Evolutionary conservation across 2,113 vertebrate species (phyloP).

Genomic region (Arvicanthis niloticus): DNA sequence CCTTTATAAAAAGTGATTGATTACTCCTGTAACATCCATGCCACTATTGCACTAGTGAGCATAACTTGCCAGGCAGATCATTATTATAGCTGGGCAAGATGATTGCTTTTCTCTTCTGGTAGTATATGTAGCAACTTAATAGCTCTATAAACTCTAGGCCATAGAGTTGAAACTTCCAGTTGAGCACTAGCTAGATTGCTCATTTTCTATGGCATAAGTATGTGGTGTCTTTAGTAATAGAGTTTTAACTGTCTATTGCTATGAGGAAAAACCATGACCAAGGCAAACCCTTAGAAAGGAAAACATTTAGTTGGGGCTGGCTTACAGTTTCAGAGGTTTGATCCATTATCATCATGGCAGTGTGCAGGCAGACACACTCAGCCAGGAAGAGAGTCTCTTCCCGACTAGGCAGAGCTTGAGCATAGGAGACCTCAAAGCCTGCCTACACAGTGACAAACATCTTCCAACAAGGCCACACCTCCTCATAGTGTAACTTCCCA

Average conservation of each 20-base stretch:
- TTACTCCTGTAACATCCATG: neutral
- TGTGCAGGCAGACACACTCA: too few species aligned
- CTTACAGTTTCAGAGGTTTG: too few species aligned
- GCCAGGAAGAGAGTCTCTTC: too few species aligned
- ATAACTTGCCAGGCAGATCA: neutral
- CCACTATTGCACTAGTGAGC: neutral
- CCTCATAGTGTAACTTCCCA: too few species aligned
- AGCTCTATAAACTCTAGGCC: neutral
- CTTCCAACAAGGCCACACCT: too few species aligned
- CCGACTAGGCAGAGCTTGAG: too few species aligned
- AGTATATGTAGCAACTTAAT: neutral
- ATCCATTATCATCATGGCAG: too few species aligned
- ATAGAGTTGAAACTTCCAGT: neutral
- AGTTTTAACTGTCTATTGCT: neutral
- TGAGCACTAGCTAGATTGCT: neutral
- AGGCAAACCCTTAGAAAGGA: too few species aligned
- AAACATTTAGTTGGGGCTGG: too few species aligned
- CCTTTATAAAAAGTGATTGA: neutral
- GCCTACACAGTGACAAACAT: too few species aligned
- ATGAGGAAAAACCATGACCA: too few species aligned
- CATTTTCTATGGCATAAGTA: neutral
- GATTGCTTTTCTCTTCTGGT: neutral
- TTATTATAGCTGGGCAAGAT: neutral
- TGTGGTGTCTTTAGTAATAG: neutral
- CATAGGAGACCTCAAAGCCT: too few species aligned